Conservation (phyloP, 1,140 invertebrate genomes). For the Lepidotrigona ventralis region DNA sequence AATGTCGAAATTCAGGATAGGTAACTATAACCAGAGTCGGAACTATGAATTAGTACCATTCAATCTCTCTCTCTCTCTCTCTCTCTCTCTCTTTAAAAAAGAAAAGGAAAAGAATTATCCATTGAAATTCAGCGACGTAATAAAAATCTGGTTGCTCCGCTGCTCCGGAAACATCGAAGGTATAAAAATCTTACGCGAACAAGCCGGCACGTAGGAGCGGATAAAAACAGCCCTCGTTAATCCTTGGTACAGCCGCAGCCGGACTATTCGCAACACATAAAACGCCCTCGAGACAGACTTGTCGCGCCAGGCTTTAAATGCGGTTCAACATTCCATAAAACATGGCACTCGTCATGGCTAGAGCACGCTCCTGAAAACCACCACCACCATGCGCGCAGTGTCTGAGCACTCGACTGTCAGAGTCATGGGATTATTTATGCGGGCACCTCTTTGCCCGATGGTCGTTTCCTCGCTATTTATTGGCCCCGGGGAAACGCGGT, state of each 20-base stretch:
- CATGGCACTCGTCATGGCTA: conserved; percentile 64
- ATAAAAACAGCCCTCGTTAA: conserved; percentile 31
- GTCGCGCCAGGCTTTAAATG: conserved; percentile 62
- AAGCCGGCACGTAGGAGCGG: not conserved
- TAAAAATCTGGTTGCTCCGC: not conserved
- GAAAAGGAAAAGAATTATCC: not conserved
- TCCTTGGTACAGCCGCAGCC: conserved; percentile 35
- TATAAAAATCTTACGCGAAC: conserved; percentile 25
- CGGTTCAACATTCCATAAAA: conserved; percentile 67
- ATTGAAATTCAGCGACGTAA: not conserved
- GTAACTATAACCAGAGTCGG: too few species aligned
- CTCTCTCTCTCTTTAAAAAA: too few species aligned
- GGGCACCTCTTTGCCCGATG: conserved; percentile 52
- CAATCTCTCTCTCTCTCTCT: too few species aligned
- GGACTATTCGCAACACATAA: conserved; percentile 49
- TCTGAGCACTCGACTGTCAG: conserved; percentile 56
- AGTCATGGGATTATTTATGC: conserved; percentile 65
- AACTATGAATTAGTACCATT: too few species aligned
- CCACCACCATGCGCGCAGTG: conserved; percentile 11
- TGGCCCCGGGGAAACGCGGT: not conserved
- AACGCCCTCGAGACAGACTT: conserved; percentile 46
- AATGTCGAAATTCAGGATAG: too few species aligned
- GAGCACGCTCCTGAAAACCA: conserved; percentile 31
- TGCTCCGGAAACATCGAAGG: conserved; percentile 6
- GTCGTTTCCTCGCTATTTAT: conserved; percentile 51